Base-by-base conservation (phyloP, 2,888 invertebrate genomes). In the Lycaena phlaeas region DNA sequence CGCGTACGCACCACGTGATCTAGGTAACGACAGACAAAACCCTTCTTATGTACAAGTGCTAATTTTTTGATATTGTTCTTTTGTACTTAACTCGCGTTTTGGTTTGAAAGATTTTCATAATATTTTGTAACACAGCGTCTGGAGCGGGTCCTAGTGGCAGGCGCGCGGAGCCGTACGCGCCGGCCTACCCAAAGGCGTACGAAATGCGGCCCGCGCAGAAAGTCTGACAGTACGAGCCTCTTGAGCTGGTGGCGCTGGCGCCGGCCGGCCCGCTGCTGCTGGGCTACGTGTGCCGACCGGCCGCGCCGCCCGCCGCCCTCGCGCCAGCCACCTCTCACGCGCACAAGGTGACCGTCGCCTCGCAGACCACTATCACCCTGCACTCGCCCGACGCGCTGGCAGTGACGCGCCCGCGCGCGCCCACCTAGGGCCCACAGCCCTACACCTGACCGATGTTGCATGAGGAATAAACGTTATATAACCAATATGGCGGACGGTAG, bases 131-230 rank as follows among this genome's bases (percentile, higher is more conserved):
- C n/a, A 0, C 38, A 54, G 87, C 86, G 52, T 76, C 78, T 42
- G 68, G 77, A 42, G 73, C 85, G 14, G 77, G 86, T 38, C 79
- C 79, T 57, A 76, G 75, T 55, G 67, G 69, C 54, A 79, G 85
- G 62, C 63, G 86, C 72, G 54, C 86, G 75, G 90, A 90, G 69
- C 82, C 89, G 45, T 92, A 92, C 78, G 91, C 92, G 49, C 89
- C 89, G 58, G 92, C 92, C 45, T 91, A 91, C 81, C 88, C 89
- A 59, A 86, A 88, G 69, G 86, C 89, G 59, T 90, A 90, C 81
- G 92, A 92, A 85, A 90, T 92, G 91, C 88, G 91, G n/a, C n/a
- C n/a, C 44, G 81, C 88, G 63, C 90, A 91, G 68, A 91, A 92
- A 79, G 91, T 79, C 68, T 82, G 82, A 82, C 82, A 77, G 68